Percentiles rank a stretch among this genome's conserved stretches.
Evolutionary conservation across 2,888 invertebrate genomes (phyloP).

Genomic region (Parnassius mnemosyne): DNA sequence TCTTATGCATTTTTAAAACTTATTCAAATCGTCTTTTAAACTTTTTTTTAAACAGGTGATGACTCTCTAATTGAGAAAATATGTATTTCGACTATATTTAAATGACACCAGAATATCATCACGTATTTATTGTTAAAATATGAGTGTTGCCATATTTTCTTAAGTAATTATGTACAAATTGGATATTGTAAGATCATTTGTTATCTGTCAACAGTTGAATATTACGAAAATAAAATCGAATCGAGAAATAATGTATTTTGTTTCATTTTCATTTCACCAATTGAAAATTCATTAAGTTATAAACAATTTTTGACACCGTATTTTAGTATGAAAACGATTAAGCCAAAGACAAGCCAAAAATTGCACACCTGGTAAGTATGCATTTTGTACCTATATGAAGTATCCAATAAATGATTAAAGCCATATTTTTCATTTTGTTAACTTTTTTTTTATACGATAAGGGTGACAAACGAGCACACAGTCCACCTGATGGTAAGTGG

Average conservation of each 20-base stretch:
- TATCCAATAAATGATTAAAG: no score
- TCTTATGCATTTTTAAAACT: slow-evolving; percentile 16
- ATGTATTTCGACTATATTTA: slow-evolving; percentile 22
- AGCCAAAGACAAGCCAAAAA: no score
- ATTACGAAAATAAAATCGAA: slow-evolving; percentile 78
- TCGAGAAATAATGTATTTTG: slow-evolving; percentile 53
- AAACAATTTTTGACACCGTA: no score
- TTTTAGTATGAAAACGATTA: no score
- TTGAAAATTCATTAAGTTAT: no score
- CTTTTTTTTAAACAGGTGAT: not conserved
- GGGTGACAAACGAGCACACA: no score
- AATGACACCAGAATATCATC: slow-evolving; percentile 39
- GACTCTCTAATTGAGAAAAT: slow-evolving; percentile 7
- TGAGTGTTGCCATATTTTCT: slow-evolving; percentile 80
- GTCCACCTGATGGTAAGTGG: no score
- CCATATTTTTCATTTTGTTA: no score
- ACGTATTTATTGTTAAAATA: slow-evolving; percentile 75
- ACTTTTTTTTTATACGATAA: no score
- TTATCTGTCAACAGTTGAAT: slow-evolving; percentile 81
- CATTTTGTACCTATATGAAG: no score
- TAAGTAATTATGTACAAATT: slow-evolving; percentile 81
- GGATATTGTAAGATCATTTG: slow-evolving; percentile 80
- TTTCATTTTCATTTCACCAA: slow-evolving; percentile 26
- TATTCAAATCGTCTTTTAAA: no score
- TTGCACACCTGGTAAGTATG: no score